Evolutionary conservation across 1,140 invertebrate genomes (phyloP).

Genomic region (Nasonia vitripennis): DNA sequence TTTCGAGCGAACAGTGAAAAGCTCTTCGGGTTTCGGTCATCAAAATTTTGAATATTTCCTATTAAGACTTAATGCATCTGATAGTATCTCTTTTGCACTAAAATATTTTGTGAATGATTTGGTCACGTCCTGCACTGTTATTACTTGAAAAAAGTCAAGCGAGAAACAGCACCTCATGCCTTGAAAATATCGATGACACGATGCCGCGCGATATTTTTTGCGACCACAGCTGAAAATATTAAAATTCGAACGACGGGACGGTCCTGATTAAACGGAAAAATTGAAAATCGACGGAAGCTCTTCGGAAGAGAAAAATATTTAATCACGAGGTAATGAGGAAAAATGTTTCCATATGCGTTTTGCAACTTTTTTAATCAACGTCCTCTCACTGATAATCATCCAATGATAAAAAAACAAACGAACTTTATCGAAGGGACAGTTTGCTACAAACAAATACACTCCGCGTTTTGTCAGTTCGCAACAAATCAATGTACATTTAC

Average conservation of each 20-base stretch:
- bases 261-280: constrained; percentile 32
- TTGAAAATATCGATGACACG: constrained; percentile 24
- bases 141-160: background rate
- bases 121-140: no score
- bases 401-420: no score
- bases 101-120: no score
- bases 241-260: constrained; percentile 3
- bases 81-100: no score
- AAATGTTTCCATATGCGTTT: background rate
- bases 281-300: background rate
- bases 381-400: no score
- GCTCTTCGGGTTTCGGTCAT: background rate
- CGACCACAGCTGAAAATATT: constrained; percentile 18
- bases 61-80: no score
- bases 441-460: no score
- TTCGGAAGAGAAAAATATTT: background rate
- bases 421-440: no score
- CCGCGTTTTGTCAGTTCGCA: no score
- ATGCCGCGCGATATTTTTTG: constrained; percentile 29
- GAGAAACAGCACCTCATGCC: background rate
- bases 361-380: background rate
- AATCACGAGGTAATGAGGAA: background rate
- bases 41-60: background rate
- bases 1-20: background rate
- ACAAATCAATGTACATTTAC: no score